Base-by-base conservation (phyloP, 2,888 invertebrate genomes). In the Agriotes lineatus region DNA sequence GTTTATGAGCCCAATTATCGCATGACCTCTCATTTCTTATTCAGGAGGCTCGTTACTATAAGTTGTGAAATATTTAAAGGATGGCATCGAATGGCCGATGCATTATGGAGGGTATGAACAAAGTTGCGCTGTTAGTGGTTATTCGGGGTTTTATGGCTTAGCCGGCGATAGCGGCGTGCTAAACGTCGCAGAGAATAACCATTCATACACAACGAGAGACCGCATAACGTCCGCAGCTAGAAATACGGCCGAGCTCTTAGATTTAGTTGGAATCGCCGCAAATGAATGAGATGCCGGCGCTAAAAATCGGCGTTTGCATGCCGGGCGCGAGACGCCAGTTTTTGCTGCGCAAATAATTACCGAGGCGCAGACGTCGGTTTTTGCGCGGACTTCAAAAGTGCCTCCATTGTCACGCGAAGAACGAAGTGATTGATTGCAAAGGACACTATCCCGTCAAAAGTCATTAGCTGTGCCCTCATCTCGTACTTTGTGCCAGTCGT, bases 101-200 rank as follows among this genome's bases (percentile, higher is more conserved):
- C 57, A 67, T 70, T 68, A 57, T 59, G 37, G 64, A 59, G 48
- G 70, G 73, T 74, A 74, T 73, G 75, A 71, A 76, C 73, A 76
- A 75, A 75, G 75, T 77, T 77, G 73, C 67, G 66, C 70, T 71
- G 77, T 78, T 78, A 77, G 78, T 76, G 78, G 73, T 75, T 75
- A 67, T 74, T 74, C 76, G 77, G 77, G 80, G 78, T 78, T 82
- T 81, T 82, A 82, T 78, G 78, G 81, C 80, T 79, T 79, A 80
- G 77, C 79, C 77, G 76, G 74, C 77, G 76, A 77, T 77, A 80
- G 78, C 78, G 76, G 73, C 78, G 80, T 77, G 80, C 80, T 82
- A 82, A 82, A 82, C 79, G 82, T 82, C 81, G 79, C 77, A 75
- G 75, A 75, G 79, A 81, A 82, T 82, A 82, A 80, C 81, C 82